Evolutionary conservation across 2,797 vertebrate species (phyloP).

Genomic region (Neostethus bicornis): DNA sequence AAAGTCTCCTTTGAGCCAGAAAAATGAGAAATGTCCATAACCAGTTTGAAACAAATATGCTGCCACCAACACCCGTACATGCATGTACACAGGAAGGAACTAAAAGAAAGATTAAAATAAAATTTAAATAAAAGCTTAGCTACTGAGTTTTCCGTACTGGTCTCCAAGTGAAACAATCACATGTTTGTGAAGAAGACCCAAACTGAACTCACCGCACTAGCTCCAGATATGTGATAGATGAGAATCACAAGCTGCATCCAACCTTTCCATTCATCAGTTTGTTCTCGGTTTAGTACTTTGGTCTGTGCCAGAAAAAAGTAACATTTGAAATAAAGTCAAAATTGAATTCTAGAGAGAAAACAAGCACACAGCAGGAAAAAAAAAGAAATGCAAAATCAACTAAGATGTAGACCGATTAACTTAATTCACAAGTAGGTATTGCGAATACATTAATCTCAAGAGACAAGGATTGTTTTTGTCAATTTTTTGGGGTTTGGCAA

Average conservation of each 20-base stretch:
- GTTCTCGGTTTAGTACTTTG: slow-evolving; percentile 95
- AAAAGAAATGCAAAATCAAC: too few species aligned
- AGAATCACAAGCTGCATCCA: slow-evolving; percentile 99
- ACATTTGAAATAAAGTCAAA: not conserved
- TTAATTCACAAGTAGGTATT: too few species aligned
- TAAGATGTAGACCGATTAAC: too few species aligned
- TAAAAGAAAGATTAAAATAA: slow-evolving; percentile 71
- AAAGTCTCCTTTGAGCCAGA: slow-evolving; percentile 98
- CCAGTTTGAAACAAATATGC: slow-evolving; percentile 98
- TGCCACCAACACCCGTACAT: slow-evolving; percentile 95
- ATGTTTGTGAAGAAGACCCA: not conserved
- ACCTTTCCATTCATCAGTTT: slow-evolving; percentile 99
- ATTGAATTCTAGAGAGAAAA: too few species aligned
- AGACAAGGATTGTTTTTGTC: too few species aligned
- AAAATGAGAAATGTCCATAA: slow-evolving; percentile 98
- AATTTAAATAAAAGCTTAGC: not conserved
- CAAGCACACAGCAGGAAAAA: too few species aligned
- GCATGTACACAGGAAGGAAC: slow-evolving; percentile 99
- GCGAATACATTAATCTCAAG: too few species aligned
- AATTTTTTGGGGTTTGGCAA: too few species aligned
- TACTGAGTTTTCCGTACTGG: not conserved
- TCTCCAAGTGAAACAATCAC: not conserved
- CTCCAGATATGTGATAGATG: slow-evolving; percentile 98
- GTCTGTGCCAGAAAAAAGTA: slow-evolving; percentile 72
- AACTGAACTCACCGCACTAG: slow-evolving; percentile 90